These are phyloP conservation scores for Nycticryphes semicollaris DNA, from an alignment of 2,113 vertebrate genomes.

Conservation along the genomic window DNA sequence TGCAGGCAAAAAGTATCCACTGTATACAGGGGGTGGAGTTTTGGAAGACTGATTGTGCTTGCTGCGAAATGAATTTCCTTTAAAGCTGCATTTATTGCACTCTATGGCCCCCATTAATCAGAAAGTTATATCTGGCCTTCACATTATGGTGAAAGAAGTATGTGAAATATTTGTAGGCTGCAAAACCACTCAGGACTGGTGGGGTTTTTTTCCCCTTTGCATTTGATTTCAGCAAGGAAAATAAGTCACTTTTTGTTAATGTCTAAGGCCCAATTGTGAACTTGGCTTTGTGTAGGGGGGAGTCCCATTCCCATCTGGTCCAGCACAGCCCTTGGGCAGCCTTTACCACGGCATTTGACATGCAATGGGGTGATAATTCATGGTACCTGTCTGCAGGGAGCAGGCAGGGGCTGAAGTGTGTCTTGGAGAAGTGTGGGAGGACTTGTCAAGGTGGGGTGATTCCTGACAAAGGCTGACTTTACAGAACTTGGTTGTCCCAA, in stretches of 20 bases:
- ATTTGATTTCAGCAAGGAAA: background rate
- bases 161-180: conserved; percentile 58
- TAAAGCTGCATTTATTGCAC: conserved; percentile 52
- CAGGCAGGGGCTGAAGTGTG: accelerated
- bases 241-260: conserved; percentile 5
- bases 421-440: background rate
- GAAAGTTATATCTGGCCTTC: conserved; percentile 48
- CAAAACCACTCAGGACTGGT: conserved; percentile 36
- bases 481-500: background rate
- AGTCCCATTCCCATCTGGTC: background rate
- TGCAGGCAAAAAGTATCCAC: background rate
- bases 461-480: background rate
- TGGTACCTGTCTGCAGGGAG: no score
- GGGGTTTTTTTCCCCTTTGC: background rate
- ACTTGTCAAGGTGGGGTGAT: background rate
- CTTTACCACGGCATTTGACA: accelerated
- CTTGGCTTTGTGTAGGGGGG: background rate
- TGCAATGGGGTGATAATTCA: background rate
- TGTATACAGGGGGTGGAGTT: background rate
- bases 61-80: conserved; percentile 42
- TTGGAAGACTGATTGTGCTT: conserved; percentile 30
- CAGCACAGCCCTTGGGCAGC: background rate
- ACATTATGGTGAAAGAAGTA: conserved; percentile 42
- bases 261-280: background rate
- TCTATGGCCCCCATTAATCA: conserved; percentile 47